These are phyloP conservation scores for Leptosomus discolor DNA, from an alignment of 2,113 vertebrate genomes.

Conservation along the genomic window DNA sequence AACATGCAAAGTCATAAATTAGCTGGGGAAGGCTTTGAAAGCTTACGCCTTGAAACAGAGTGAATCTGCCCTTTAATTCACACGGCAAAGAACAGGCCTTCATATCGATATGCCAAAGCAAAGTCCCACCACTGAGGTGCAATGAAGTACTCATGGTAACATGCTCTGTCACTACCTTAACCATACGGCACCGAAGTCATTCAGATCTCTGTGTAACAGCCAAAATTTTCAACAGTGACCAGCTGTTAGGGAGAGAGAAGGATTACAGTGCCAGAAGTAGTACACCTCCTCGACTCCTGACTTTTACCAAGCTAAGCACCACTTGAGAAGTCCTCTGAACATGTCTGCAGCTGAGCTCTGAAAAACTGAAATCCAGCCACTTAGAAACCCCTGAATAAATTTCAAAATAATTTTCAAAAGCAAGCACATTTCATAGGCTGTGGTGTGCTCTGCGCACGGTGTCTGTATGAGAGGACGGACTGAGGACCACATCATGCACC, in stretches of 20 bases:
- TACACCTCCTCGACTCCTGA: background rate
- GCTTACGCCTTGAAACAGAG: too few species aligned
- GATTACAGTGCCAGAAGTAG: background rate
- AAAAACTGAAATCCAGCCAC: background rate
- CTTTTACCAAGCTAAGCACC: background rate
- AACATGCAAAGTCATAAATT: background rate
- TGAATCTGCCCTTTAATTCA: background rate
- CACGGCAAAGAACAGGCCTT: background rate
- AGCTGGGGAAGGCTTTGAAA: background rate
- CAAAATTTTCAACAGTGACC: background rate
- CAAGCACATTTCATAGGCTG: background rate
- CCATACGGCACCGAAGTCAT: background rate
- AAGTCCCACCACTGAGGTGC: background rate
- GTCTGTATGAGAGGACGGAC: rapidly evolving
- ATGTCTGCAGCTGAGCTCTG: background rate
- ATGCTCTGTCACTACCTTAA: background rate
- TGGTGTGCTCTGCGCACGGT: rapidly evolving
- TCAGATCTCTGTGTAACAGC: too few species aligned
- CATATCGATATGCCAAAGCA: rapidly evolving
- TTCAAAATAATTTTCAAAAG: background rate
- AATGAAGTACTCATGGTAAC: background rate
- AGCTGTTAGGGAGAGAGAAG: background rate
- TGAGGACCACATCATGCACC: rapidly evolving
- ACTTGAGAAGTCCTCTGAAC: background rate
- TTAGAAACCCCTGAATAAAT: background rate